These are phyloP conservation scores for Bedellia somnulentella DNA, from an alignment of 2,888 invertebrate genomes.

Conservation along the genomic window DNA sequence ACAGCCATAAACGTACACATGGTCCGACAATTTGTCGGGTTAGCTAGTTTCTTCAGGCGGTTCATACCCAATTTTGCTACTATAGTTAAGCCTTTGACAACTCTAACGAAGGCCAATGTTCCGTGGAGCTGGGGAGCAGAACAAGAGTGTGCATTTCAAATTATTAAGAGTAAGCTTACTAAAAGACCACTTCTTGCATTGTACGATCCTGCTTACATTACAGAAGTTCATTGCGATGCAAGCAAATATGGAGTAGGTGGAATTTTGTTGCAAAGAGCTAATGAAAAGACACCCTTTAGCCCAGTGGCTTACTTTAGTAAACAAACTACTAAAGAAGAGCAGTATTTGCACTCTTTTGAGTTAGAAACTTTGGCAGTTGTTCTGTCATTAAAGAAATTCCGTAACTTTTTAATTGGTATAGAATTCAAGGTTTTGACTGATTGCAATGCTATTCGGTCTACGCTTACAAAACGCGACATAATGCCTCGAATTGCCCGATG, in stretches of 20 bases:
- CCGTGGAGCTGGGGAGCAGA: neutral
- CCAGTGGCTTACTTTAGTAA: conserved; percentile 2
- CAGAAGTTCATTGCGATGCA: neutral
- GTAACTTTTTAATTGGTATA: neutral
- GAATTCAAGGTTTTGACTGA: neutral
- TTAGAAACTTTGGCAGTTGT: conserved; percentile 1
- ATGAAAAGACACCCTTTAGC: neutral
- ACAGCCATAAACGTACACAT: conserved; percentile 1
- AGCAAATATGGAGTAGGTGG: conserved; percentile 2
- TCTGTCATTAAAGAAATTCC: neutral
- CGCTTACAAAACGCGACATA: neutral
- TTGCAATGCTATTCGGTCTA: neutral
- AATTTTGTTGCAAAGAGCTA: conserved; percentile 3
- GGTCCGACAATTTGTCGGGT: conserved; percentile 1
- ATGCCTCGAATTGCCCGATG: conserved; percentile 1
- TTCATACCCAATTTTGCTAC: conserved; percentile 1
- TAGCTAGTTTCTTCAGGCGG: conserved; percentile 1
- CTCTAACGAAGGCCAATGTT: conserved; percentile 1
- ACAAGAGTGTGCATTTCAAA: neutral
- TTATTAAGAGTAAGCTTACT: conserved; percentile 1
- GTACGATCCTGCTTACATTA: neutral
- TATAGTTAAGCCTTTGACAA: conserved; percentile 1
- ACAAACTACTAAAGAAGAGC: neutral
- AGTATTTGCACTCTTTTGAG: neutral
- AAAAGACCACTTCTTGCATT: neutral